These are phyloP conservation scores for Hemithea aestivaria DNA, from an alignment of 2,888 invertebrate genomes.

Conservation along the genomic window DNA sequence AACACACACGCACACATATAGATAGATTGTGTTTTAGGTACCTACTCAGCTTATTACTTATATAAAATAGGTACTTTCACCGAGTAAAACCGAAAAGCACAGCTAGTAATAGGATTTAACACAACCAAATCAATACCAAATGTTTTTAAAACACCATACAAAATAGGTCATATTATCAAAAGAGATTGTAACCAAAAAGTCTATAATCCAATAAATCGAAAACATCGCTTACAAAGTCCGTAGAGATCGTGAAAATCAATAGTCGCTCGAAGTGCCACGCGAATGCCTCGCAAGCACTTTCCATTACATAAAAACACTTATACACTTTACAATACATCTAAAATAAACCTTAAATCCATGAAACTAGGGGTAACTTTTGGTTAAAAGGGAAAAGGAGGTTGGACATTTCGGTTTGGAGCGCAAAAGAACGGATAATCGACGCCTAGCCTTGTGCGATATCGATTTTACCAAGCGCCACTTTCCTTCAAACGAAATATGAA, in stretches of 20 bases:
- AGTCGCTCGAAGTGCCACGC: slow-evolving; percentile 55
- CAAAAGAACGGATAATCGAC: slow-evolving; percentile 72
- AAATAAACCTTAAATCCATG: slow-evolving; percentile 10
- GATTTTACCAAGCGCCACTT: slow-evolving; percentile 70
- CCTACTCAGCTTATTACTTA: no score
- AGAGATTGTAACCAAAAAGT: slow-evolving; percentile 5
- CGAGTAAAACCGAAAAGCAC: no score
- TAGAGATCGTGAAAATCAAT: slow-evolving; percentile 68
- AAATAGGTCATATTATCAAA: no score
- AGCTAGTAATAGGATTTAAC: background rate
- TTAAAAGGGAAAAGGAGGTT: slow-evolving; percentile 9
- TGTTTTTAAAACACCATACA: no score
- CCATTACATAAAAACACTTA: slow-evolving; percentile 20
- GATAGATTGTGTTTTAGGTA: no score
- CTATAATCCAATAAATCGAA: slow-evolving; percentile 65
- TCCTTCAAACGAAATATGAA: slow-evolving; percentile 39
- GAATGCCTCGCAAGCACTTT: slow-evolving; percentile 28
- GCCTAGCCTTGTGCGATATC: slow-evolving; percentile 79
- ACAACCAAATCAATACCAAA: background rate
- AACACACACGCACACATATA: no score
- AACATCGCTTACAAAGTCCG: slow-evolving; percentile 29
- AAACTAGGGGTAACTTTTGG: slow-evolving; percentile 10
- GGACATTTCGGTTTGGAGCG: slow-evolving; percentile 28
- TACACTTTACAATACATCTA: slow-evolving; percentile 3
- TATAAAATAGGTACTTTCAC: no score